A percentile compares a stretch with the other conserved stretches of the same genome.
These are phyloP conservation scores for Daubentonia madagascariensis DNA, from an alignment of 2,113 vertebrate species.

Conservation along the genomic window DNA sequence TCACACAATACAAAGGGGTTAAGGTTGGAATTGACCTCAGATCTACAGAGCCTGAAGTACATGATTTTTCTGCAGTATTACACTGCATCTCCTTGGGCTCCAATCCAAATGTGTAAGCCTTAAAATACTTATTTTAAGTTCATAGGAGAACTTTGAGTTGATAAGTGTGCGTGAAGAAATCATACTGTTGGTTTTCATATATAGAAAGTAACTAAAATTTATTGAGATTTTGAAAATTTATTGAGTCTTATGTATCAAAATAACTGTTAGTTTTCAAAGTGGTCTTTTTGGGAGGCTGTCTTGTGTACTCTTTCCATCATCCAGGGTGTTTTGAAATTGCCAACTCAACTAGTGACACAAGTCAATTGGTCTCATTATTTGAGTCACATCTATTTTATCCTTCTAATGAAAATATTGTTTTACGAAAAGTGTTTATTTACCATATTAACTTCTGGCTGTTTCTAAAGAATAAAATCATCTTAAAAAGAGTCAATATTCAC, in stretches of 20 bases:
- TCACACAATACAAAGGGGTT: not conserved
- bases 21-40: not conserved
- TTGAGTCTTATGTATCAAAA: not conserved
- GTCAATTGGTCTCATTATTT: not conserved
- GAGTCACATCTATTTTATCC: not conserved
- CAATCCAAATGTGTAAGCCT: not conserved
- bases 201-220: not conserved
- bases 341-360: not conserved
- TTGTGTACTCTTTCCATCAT: not conserved
- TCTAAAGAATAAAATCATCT: not conserved
- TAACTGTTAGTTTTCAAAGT: not conserved
- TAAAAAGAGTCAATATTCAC: not conserved
- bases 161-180: not conserved
- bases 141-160: not conserved
- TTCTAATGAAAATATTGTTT: not conserved
- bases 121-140: not conserved
- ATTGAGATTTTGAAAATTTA: not conserved
- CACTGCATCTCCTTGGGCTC: not conserved
- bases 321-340: not conserved
- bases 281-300: not conserved
- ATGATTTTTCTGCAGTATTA: not conserved
- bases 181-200: not conserved
- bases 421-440: not conserved
- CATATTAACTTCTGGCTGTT: not conserved
- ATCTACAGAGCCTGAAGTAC: not conserved